These are phyloP conservation scores for Macroteleia sp. DNA, from an alignment of 2,888 invertebrate species.

Conservation along the genomic window DNA sequence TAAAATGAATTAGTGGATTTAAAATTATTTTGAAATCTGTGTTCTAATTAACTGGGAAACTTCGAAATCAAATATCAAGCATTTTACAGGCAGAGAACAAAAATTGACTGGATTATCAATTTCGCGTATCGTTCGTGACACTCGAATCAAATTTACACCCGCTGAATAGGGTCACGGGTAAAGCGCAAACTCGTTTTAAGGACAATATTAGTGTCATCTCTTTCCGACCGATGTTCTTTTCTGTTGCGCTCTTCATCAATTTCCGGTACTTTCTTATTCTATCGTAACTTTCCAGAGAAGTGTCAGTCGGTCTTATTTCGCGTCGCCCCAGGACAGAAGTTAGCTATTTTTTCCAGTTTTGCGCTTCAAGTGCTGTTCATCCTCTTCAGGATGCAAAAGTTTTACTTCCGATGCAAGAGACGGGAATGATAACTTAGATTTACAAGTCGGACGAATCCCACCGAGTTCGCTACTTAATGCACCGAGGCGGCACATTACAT, in stretches of 20 bases:
- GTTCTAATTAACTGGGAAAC: neutral
- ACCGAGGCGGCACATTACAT: constrained; percentile 31
- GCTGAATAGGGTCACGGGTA: constrained; percentile 12
- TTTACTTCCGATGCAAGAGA: constrained; percentile 46
- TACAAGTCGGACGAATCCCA: constrained; percentile 54
- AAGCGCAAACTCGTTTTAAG: constrained; percentile 41
- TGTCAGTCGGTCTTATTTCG: constrained; percentile 44
- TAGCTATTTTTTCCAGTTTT: constrained; percentile 50
- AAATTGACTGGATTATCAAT: constrained; percentile 23
- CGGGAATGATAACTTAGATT: constrained; percentile 54
- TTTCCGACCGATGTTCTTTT: constrained; percentile 20
- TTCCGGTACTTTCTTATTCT: constrained; percentile 51
- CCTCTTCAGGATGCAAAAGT: constrained; percentile 49
- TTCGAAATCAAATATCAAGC: neutral
- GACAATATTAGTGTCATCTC: constrained; percentile 30
- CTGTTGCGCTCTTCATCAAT: constrained; percentile 35
- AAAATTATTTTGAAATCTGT: neutral
- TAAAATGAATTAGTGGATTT: neutral
- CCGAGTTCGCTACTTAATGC: too few species aligned
- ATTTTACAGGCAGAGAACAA: too few species aligned
- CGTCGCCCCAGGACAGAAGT: constrained; percentile 30
- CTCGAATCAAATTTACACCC: constrained; percentile 33
- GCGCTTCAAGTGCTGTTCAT: too few species aligned
- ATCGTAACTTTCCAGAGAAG: constrained; percentile 35
- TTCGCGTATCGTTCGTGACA: constrained; percentile 10